Conservation (phyloP, 2,113 vertebrate species). For the Coptodon rendalli region DNA sequence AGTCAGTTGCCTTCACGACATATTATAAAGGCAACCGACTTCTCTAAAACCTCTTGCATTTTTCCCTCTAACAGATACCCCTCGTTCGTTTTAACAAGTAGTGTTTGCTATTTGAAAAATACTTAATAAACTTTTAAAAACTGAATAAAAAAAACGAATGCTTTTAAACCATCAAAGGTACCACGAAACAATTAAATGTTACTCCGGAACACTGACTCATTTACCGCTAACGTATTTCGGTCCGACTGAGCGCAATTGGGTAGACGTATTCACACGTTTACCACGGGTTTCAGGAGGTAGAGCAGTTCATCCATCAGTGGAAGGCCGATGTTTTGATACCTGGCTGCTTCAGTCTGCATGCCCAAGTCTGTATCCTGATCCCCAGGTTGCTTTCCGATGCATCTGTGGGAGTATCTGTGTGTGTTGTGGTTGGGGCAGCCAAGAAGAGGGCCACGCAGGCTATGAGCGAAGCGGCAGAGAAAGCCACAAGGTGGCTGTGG, state of each 20-base stretch:
- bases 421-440: background rate
- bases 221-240: background rate
- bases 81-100: background rate
- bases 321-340: background rate
- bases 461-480: background rate
- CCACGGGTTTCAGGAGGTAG: background rate
- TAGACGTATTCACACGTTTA: background rate
- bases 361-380: background rate
- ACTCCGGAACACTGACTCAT: background rate
- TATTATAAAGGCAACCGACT: background rate
- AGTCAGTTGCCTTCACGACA: background rate
- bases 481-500: background rate
- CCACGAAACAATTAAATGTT: background rate
- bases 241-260: background rate
- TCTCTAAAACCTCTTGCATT: background rate
- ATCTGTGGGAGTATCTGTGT: background rate
- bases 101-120: background rate
- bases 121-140: background rate
- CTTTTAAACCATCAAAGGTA: background rate
- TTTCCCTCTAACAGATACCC: background rate
- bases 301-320: background rate
- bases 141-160: background rate
- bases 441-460: background rate
- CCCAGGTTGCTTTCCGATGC: background rate
- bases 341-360: background rate